Evolutionary conservation across 2,113 vertebrate species (phyloP).

Genomic region (Bos javanicus): DNA sequence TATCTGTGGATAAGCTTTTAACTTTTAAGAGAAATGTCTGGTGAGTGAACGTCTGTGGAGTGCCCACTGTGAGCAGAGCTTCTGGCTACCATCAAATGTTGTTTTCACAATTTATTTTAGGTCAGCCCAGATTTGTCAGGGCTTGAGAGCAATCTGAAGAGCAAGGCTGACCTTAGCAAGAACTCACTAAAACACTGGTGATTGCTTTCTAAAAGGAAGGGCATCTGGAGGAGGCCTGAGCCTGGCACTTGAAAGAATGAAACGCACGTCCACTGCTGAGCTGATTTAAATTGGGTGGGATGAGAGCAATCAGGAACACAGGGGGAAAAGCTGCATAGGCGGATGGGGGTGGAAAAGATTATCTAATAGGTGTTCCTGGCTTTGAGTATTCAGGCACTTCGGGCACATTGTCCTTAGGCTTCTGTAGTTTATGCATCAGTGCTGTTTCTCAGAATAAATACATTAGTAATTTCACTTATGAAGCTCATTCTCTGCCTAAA

Average conservation of each 20-base stretch:
- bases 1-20: not conserved
- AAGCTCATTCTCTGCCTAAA: slow-evolving; percentile 52
- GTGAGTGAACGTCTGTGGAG: not conserved
- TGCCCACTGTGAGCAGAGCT: not conserved
- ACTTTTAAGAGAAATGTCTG: slow-evolving; percentile 23
- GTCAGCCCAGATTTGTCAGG: slow-evolving; percentile 46
- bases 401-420: not conserved
- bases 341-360: not conserved
- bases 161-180: slow-evolving; percentile 46
- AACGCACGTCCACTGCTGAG: not conserved
- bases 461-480: not conserved
- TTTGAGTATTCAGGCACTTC: not conserved
- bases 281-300: slow-evolving; percentile 42
- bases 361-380: slow-evolving; percentile 1
- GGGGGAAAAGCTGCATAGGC: not conserved
- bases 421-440: slow-evolving; percentile 14
- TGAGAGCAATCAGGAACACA: slow-evolving; percentile 54
- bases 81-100: slow-evolving; percentile 26
- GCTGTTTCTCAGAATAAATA: slow-evolving; percentile 49
- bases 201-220: slow-evolving; percentile 54
- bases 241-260: slow-evolving; percentile 44
- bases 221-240: slow-evolving; percentile 36
- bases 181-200: slow-evolving; percentile 43
- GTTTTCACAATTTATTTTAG: slow-evolving; percentile 61
- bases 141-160: slow-evolving; percentile 51